Evolutionary conservation across 1,140 invertebrate species (phyloP), one percentile per base, ranked within the genome.

Genomic region (Antheraea pernyi): DNA sequence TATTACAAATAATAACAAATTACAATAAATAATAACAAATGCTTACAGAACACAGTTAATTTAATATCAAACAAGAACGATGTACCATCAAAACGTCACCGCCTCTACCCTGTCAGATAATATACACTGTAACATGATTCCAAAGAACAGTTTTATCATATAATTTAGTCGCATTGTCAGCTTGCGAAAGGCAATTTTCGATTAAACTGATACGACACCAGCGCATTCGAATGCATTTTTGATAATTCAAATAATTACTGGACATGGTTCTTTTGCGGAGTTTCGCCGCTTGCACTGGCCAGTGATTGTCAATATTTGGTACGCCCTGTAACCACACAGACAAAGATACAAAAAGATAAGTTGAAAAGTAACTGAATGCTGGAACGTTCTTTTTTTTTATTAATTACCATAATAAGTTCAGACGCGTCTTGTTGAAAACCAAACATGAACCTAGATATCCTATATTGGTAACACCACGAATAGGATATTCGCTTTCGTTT

Each of bases 121-220:
- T 53, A 53, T 53, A 13, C 46, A 13, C 22, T 30, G 46, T n/a
- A 53, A 53, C 46, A 53, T 53, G 16, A 53, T 53, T 53, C 46
- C 46, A n/a, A 30, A 61, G 30, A 61, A 36, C 60, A 5, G 60
- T 13, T 30, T 36, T 22, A 61, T 65, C 61, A 67, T 48, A 64
- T 72, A 72, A 72, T 72, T 65, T 64, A 46, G 59, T 70, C 68
- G 70, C 68, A 75, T 78, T 74, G 74, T 74, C 78, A 77, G 76
- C 75, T 77, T 77, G 78, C 72, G 61, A 65, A 22, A 39, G 19
- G 19, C 46, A 37, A 63, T 63, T 37, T 13, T 16, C 61, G 61
- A 63, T 63, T n/a, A n/a, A 37, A 6, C 16, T 6, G 46, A 53
- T 53, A 53, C 11, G 46, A 53, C 46, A 53, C 46, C 46, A 16